Evolutionary conservation across 1,140 invertebrate species (phyloP).

Genomic region (Apolygus lucorum): DNA sequence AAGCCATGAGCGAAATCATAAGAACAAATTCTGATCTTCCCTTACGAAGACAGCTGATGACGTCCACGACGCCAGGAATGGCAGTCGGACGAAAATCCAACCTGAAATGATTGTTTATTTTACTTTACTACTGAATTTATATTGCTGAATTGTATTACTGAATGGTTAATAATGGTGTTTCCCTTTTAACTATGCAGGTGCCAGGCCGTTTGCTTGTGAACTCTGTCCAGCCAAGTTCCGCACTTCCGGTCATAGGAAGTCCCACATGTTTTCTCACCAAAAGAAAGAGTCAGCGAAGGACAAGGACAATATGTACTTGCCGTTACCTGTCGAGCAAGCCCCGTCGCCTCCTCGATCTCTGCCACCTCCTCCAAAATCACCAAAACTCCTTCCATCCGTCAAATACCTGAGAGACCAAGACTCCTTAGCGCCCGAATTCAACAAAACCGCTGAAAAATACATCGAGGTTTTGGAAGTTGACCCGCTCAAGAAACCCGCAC

Average conservation of each 20-base stretch:
- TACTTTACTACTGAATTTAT: no score
- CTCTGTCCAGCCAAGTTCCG: conserved; percentile 55
- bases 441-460: conserved; percentile 2
- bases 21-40: no score
- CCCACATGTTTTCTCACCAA: conserved; percentile 50
- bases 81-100: no score
- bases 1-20: no score
- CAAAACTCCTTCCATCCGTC: neutral
- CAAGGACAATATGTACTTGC: neutral
- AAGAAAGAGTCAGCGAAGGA: conserved; percentile 36
- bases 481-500: neutral
- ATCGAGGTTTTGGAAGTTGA: neutral
- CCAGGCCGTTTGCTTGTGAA: conserved; percentile 57
- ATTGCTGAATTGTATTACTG: no score
- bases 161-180: neutral
- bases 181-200: conserved; percentile 40
- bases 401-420: neutral
- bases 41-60: no score
- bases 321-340: no score
- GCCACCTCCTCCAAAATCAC: neutral
- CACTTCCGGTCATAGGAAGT: conserved; percentile 58
- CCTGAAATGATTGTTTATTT: no score
- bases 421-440: neutral
- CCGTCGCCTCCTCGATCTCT: neutral
- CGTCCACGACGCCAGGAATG: no score